These are phyloP conservation scores for Zhuqinia jingwanae DNA, from an alignment of 2,888 invertebrate species.

Conservation along the genomic window DNA sequence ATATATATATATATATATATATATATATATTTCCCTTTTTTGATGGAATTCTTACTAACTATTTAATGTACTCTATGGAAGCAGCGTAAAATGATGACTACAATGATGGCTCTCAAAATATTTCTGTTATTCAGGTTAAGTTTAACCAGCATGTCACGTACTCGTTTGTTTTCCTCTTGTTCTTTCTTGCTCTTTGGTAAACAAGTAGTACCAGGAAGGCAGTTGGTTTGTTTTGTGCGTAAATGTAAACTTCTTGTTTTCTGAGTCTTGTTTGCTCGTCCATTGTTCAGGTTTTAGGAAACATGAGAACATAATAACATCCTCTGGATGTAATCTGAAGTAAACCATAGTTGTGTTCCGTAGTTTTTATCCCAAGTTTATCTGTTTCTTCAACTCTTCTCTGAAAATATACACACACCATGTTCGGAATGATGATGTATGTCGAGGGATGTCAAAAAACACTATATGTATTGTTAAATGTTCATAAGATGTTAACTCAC, in stretches of 20 bases:
- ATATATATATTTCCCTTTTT: background rate
- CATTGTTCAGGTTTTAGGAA: background rate
- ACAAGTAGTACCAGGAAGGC: constrained; percentile 18
- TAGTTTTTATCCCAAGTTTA: too few relatives aligned
- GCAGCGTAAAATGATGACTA: constrained; percentile 2
- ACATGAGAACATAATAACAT: background rate
- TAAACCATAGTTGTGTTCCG: background rate
- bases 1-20: too few relatives aligned
- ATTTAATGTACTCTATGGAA: background rate
- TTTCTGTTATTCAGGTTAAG: background rate
- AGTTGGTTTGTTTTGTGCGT: constrained; percentile 1
- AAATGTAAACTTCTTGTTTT: background rate
- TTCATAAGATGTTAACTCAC: background rate
- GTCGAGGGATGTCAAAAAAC: too few relatives aligned
- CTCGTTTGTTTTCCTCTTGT: constrained; percentile 6
- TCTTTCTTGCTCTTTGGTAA: too few relatives aligned
- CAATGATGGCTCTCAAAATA: background rate
- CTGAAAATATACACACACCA: too few relatives aligned
- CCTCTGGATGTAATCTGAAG: background rate
- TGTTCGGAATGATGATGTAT: too few relatives aligned
- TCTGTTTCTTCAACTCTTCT: too few relatives aligned
- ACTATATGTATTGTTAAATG: too few relatives aligned
- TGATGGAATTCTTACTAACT: background rate
- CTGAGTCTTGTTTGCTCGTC: constrained; percentile 2
- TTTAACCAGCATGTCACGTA: constrained; percentile 40